A percentile compares a stretch with the other conserved stretches of the same genome.
phyloP scores from a whole-genome alignment of 2,888 invertebrate species.

The Aporophyla lueneburgensis region DNA sequence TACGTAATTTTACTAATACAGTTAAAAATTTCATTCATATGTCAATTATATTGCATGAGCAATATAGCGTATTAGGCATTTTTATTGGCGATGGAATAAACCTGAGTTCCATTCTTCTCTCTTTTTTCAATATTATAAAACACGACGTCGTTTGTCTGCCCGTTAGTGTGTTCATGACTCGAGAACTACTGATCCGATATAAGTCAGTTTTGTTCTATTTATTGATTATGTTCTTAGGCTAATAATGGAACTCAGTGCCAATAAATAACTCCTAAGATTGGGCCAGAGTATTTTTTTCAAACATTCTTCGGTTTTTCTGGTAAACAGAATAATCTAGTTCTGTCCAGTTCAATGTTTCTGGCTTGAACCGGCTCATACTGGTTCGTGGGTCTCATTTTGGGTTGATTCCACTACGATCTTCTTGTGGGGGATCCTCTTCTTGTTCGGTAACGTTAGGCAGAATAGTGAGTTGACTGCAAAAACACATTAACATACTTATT shows the following conservation, averaged over 20 bases:
- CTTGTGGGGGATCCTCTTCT: constrained; percentile 72
- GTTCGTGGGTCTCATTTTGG: constrained; percentile 83
- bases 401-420: constrained; percentile 74
- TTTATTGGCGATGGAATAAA: constrained; percentile 34
- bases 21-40: constrained; percentile 33
- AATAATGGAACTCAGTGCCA: constrained; percentile 32
- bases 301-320: constrained; percentile 38
- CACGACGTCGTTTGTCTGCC: background rate
- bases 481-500: too few species aligned
- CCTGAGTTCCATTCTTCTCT: background rate
- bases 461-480: constrained; percentile 79
- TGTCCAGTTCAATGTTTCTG: constrained; percentile 57
- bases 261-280: constrained; percentile 43
- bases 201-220: background rate
- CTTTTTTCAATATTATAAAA: background rate
- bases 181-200: background rate
- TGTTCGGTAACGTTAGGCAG: constrained; percentile 83
- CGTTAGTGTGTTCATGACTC: constrained; percentile 2
- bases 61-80: background rate
- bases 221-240: background rate
- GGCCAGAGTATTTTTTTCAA: constrained; percentile 46
- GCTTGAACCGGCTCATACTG: constrained; percentile 79
- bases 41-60: constrained; percentile 4
- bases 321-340: constrained; percentile 57
- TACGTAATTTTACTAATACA: constrained; percentile 38